Evolutionary conservation across 2,113 vertebrate species (phyloP).

Genomic region (Sinosuthora webbiana): DNA sequence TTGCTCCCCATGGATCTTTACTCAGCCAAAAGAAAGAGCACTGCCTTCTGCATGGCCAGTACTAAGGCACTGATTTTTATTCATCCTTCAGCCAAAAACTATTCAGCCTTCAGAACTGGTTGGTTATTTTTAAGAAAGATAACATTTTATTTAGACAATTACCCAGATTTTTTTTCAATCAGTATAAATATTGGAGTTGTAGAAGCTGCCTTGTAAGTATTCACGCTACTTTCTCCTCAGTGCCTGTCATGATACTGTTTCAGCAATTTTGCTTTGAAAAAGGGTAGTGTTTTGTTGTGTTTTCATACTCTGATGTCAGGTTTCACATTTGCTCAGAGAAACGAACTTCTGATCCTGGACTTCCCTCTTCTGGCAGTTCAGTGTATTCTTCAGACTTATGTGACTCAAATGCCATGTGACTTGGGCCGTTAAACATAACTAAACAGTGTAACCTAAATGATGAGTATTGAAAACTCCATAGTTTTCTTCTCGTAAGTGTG

Average conservation of each 20-base stretch:
- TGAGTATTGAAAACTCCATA: background rate
- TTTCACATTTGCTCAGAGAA: background rate
- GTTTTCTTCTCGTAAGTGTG: background rate
- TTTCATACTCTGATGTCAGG: background rate
- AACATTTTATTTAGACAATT: background rate
- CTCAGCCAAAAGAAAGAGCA: background rate
- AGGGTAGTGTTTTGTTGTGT: background rate
- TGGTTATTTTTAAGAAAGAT: background rate
- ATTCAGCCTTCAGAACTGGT: too few relatives aligned
- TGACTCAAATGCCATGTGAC: background rate
- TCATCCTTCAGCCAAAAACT: background rate
- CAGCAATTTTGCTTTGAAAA: background rate
- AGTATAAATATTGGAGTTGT: background rate
- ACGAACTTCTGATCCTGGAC: conserved; percentile 51
- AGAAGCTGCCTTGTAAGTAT: background rate
- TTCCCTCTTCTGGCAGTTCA: conserved; percentile 62
- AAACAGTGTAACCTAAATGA: background rate
- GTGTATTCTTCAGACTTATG: conserved; percentile 5
- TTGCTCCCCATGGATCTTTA: background rate
- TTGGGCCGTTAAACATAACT: background rate
- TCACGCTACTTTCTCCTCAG: background rate
- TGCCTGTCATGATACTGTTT: background rate
- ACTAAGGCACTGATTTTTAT: background rate
- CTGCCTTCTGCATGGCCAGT: background rate
- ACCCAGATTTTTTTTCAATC: background rate